phyloP scores from a whole-genome alignment of 2,113 vertebrate genomes.

The Oreochromis spilurus region DNA sequence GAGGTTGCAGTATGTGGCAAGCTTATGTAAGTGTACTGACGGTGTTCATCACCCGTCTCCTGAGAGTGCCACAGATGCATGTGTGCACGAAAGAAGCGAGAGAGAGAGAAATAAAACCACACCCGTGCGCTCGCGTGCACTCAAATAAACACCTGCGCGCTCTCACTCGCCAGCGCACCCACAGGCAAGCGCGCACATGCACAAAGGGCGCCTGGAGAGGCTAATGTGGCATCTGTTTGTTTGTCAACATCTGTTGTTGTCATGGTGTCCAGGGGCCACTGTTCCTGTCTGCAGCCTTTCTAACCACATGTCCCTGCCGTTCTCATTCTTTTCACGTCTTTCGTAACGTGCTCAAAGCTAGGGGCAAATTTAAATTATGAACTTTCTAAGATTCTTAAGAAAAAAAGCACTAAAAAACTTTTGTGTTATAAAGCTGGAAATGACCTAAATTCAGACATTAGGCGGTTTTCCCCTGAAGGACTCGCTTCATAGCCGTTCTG shows the following conservation, averaged over 20 bases:
- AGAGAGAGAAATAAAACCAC: neutral
- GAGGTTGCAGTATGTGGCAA: neutral
- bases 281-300: neutral
- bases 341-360: neutral
- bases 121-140: neutral
- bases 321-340: neutral
- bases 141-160: neutral
- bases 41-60: neutral
- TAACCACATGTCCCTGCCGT: neutral
- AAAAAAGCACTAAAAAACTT: neutral
- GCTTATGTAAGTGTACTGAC: constrained; percentile 30
- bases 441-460: neutral
- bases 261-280: neutral
- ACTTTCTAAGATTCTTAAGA: neutral
- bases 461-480: neutral
- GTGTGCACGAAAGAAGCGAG: neutral
- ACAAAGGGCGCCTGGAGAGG: neutral
- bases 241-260: neutral
- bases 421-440: neutral
- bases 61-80: neutral
- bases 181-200: neutral
- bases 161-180: neutral
- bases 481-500: neutral
- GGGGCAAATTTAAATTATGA: neutral
- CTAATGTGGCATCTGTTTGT: constrained; percentile 17